Percentiles rank a stretch among this genome's conserved stretches.
phyloP scores from a whole-genome alignment of 2,888 invertebrate species.

The Ormyrus rosae region DNA sequence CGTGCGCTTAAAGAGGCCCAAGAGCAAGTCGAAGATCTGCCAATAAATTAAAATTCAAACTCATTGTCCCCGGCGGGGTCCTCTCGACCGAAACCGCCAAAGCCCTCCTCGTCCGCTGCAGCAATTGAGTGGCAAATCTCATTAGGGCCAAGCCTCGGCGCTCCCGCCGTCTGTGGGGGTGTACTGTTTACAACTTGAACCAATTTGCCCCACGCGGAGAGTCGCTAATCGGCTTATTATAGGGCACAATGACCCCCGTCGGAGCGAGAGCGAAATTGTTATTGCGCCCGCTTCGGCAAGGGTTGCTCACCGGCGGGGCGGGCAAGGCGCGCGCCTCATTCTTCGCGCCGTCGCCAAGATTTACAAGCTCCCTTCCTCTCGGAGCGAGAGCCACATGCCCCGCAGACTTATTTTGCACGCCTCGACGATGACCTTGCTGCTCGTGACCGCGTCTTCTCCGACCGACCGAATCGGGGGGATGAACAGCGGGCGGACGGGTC shows the following conservation, averaged over 20 bases:
- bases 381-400: neutral
- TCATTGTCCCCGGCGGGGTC: conserved; percentile 10
- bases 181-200: conserved; percentile 68
- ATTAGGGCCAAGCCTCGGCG: no score
- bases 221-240: conserved; percentile 72
- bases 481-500: conserved; percentile 57
- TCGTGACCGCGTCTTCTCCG: conserved; percentile 3
- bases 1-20: neutral
- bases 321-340: conserved; percentile 11
- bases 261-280: no score
- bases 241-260: conserved; percentile 62
- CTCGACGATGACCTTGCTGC: neutral
- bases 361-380: conserved; percentile 29
- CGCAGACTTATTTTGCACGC: neutral
- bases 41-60: neutral
- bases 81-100: no score
- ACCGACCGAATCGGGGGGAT: conserved; percentile 58
- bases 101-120: no score
- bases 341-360: conserved; percentile 26
- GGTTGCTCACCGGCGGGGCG: conserved; percentile 15
- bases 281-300: conserved; percentile 25
- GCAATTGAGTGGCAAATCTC: no score
- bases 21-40: neutral
- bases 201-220: conserved; percentile 68
- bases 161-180: conserved; percentile 60